A percentile compares a stretch with the other conserved stretches of the same genome.
Conservation (phyloP, 2,888 invertebrate species). For the Zhuqinia jingwanae region DNA sequence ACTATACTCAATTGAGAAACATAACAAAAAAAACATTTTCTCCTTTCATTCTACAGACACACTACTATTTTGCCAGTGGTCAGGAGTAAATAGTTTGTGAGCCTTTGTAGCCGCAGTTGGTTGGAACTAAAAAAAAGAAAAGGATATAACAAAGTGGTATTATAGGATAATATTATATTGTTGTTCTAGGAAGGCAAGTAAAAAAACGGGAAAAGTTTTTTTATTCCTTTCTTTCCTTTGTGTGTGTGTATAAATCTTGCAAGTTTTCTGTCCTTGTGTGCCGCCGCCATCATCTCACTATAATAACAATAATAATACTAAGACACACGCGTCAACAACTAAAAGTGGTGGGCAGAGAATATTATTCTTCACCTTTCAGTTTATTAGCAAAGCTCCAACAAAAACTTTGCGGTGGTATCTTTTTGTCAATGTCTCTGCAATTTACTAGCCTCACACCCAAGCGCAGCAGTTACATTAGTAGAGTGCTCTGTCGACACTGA, state of each 20-base stretch:
- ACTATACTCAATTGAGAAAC: too few species aligned
- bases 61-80: too few species aligned
- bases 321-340: slow-evolving; percentile 23
- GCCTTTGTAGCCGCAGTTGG: too few species aligned
- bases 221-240: slow-evolving; percentile 2
- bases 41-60: too few species aligned
- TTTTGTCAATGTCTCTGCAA: too few species aligned
- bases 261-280: not conserved
- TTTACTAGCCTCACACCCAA: not conserved
- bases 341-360: slow-evolving; percentile 34
- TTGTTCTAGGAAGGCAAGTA: not conserved
- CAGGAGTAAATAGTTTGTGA: too few species aligned
- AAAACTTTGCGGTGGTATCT: not conserved
- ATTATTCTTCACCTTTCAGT: slow-evolving; percentile 41
- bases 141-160: too few species aligned
- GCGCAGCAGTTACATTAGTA: not conserved
- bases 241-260: not conserved
- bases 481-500: not conserved
- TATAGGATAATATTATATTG: not conserved
- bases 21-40: too few species aligned
- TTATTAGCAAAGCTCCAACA: not conserved
- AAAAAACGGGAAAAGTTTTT: slow-evolving; percentile 23
- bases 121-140: too few species aligned
- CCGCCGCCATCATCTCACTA: not conserved
- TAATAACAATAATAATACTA: slow-evolving; percentile 11